Evolutionary conservation across 2,113 vertebrate species (phyloP).

Genomic region (Cromileptes altivelis): DNA sequence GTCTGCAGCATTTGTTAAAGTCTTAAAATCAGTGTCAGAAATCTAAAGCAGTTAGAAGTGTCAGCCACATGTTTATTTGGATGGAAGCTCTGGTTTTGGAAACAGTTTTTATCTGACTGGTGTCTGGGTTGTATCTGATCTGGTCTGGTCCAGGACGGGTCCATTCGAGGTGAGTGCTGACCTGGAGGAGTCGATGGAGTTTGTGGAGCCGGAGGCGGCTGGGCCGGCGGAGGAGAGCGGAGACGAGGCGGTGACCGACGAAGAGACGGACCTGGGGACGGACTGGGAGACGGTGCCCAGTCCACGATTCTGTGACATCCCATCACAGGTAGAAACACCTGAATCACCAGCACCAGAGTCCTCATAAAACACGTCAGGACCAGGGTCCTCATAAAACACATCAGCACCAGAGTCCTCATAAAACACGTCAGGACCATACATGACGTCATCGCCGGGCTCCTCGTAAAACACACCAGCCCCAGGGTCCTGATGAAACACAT

Average conservation of each 20-base stretch:
- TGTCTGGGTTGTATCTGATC: neutral
- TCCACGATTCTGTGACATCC: slow-evolving; percentile 98
- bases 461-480: no score
- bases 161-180: slow-evolving; percentile 95
- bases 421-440: no score
- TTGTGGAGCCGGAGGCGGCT: slow-evolving; percentile 91
- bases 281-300: slow-evolving; percentile 99
- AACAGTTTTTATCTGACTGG: neutral
- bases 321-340: slow-evolving; percentile 84
- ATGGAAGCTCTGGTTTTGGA: neutral
- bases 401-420: no score
- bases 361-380: no score
- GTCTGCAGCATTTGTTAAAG: no score
- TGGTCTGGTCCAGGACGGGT: slow-evolving; percentile 86
- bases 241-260: slow-evolving; percentile 91
- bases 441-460: no score
- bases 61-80: neutral
- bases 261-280: slow-evolving; percentile 96
- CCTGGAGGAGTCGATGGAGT: slow-evolving; percentile 98
- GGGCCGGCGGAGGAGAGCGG: slow-evolving; percentile 93
- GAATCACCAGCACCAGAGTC: no score
- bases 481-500: no score
- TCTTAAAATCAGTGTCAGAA: no score
- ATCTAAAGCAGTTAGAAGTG: no score
- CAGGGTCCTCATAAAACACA: no score